Evolutionary conservation across 2,113 vertebrate genomes (phyloP).

Genomic region (Toxotes jaculatrix): DNA sequence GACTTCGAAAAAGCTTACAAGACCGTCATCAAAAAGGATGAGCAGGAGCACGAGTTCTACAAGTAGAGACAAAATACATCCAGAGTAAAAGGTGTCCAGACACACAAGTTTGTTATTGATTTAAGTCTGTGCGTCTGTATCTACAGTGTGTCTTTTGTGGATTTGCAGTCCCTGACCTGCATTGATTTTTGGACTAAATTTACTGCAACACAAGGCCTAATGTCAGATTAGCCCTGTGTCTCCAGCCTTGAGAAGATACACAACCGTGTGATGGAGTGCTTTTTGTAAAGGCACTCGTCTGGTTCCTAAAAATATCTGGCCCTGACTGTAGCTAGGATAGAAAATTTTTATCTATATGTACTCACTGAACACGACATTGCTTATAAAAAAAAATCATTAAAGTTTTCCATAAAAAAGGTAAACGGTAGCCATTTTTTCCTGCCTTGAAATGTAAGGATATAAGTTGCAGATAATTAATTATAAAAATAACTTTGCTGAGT

Average conservation of each 20-base stretch:
- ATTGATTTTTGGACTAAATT: constrained; percentile 64
- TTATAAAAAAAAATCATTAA: constrained; percentile 71
- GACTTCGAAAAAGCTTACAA: constrained; percentile 97
- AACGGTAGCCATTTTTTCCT: constrained; percentile 2
- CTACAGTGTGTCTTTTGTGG: constrained; percentile 50
- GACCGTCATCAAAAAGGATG: constrained; percentile 95
- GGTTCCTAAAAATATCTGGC: constrained; percentile 41
- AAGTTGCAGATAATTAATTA: not conserved
- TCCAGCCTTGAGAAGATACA: constrained; percentile 35
- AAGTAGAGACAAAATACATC: constrained; percentile 83
- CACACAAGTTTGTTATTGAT: constrained; percentile 44
- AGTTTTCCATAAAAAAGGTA: constrained; percentile 78
- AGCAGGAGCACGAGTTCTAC: constrained; percentile 97
- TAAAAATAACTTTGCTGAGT: not conserved
- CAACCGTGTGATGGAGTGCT: constrained; percentile 19
- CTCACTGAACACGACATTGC: constrained; percentile 44
- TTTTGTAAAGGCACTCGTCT: constrained; percentile 51
- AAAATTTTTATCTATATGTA: constrained; percentile 71
- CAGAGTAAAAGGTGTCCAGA: constrained; percentile 21
- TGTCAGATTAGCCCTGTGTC: constrained; percentile 43
- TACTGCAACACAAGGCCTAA: constrained; percentile 43
- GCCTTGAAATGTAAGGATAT: not conserved
- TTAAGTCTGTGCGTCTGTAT: constrained; percentile 45
- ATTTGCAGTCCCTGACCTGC: constrained; percentile 45
- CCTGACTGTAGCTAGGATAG: constrained; percentile 40